These are phyloP conservation scores for Aviceda subcristata DNA, from an alignment of 2,113 vertebrate species.

Conservation along the genomic window DNA sequence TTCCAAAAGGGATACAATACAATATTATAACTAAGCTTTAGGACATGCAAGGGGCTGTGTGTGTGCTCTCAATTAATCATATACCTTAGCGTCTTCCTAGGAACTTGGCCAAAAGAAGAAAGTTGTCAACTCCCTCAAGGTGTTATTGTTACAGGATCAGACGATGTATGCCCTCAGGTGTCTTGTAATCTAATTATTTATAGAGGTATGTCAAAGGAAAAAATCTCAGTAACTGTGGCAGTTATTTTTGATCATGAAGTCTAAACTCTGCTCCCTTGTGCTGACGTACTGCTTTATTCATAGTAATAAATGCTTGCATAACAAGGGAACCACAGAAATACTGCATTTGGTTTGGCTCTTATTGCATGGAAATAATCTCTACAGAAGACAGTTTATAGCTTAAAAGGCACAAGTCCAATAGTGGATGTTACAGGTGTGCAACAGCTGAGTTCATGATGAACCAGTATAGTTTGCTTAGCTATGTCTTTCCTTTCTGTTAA, in stretches of 20 bases:
- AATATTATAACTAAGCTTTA: background rate
- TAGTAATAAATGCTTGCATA: background rate
- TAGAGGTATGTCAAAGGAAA: background rate
- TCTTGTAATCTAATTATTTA: constrained; percentile 53
- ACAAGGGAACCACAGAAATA: background rate
- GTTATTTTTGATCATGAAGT: background rate
- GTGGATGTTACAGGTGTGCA: background rate
- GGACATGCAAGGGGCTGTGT: background rate
- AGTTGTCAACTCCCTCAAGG: constrained; percentile 18
- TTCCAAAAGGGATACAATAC: background rate
- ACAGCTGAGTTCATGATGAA: background rate
- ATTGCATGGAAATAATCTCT: background rate
- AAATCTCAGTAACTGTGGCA: background rate
- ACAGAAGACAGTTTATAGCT: background rate
- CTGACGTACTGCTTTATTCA: background rate
- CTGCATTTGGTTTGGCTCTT: background rate
- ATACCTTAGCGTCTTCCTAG: constrained; percentile 31
- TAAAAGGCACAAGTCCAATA: background rate
- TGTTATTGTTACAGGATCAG: constrained; percentile 28
- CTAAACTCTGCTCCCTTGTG: background rate
- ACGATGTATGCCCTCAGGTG: constrained; percentile 23
- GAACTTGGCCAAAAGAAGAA: constrained; percentile 43
- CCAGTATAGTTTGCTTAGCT: background rate
- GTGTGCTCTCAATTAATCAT: constrained; percentile 28
- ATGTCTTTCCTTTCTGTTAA: background rate